Percentiles rank a stretch among this genome's conserved stretches.
phyloP scores from a whole-genome alignment of 1,140 invertebrate genomes.

The Paraescarpia echinospica region DNA sequence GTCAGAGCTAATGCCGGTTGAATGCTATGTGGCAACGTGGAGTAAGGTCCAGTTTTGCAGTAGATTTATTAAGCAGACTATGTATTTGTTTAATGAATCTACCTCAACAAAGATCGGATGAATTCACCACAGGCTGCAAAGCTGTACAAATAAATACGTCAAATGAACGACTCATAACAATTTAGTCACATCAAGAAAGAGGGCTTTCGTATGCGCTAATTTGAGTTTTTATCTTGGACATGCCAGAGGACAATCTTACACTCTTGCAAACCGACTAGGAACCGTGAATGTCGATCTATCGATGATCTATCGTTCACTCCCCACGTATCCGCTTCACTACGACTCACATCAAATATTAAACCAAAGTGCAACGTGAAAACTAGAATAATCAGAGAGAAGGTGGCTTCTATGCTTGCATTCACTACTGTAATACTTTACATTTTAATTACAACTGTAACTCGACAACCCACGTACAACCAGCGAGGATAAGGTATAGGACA shows the following conservation, averaged over 20 bases:
- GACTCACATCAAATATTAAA: not conserved
- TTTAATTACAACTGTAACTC: not conserved
- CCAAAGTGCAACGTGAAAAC: not conserved
- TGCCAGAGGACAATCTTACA: not conserved
- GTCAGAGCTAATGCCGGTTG: too few relatives aligned
- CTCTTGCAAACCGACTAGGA: not conserved
- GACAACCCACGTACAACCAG: not conserved
- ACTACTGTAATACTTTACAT: not conserved
- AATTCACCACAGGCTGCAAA: not conserved
- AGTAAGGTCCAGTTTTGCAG: too few relatives aligned
- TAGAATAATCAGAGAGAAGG: not conserved
- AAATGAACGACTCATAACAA: not conserved
- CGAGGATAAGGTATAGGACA: not conserved
- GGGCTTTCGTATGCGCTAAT: not conserved
- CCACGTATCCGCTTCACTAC: not conserved
- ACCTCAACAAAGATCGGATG: not conserved
- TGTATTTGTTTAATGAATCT: not conserved
- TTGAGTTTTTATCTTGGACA: not conserved
- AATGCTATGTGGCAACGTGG: too few relatives aligned
- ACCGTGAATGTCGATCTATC: not conserved
- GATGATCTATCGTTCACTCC: too few relatives aligned
- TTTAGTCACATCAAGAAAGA: not conserved
- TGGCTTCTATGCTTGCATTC: not conserved
- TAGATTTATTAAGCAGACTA: not conserved
- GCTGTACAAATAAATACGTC: not conserved